Evolutionary conservation across 2,113 vertebrate species (phyloP), one percentile per base, ranked within the genome.

Genomic region (Mungos mungo): DNA sequence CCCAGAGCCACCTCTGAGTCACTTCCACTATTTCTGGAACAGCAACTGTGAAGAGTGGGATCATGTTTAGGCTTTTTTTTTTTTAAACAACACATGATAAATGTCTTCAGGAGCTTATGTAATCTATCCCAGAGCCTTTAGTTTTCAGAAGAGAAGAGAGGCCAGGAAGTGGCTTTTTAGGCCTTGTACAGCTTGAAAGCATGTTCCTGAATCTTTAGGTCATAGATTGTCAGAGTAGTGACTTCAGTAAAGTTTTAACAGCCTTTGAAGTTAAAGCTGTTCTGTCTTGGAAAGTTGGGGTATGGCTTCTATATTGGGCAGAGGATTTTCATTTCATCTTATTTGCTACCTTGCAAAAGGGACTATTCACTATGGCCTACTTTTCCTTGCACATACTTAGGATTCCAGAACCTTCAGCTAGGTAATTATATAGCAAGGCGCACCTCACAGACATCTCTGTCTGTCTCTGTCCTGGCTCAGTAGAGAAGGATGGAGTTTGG

Each of bases 1-100:
- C 21, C 13, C 8, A 21, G 95, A 90, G 94, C n/a, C 3, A 90
- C 93, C 88, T 94, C 96, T 96, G 97, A 98, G 93, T 98, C 98
- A 98, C 66, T n/a, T 12, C 96, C 25, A 35, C 87, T 98, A 95
- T 88, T 98, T 97, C 98, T 95, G 98, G 98, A 96, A 27, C 35
- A 35, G 31, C 93, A 82, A 97, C 6, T 97, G 98, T 98, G 96
- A 98, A 97, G 94, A n/a, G 38, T 80, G 45, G 86, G 63, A 86
- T 47, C 15, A 68, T 93, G 95, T 96, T 98, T 97, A 97, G 93
- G 65, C 96, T 91, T 96, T 92, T 95, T 77, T 90, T 82, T 45
- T 84, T 50, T 76, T 45, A 82, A 81, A 87, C 60, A 96, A 88
- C 63, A 80, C 71, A 23, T 71, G 79, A 86, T 83, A 92, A 97